Percentiles rank a stretch among this genome's conserved stretches.
These are phyloP conservation scores for Drosophila affinis DNA, from an alignment of 2,888 invertebrate genomes.

Conservation along the genomic window DNA sequence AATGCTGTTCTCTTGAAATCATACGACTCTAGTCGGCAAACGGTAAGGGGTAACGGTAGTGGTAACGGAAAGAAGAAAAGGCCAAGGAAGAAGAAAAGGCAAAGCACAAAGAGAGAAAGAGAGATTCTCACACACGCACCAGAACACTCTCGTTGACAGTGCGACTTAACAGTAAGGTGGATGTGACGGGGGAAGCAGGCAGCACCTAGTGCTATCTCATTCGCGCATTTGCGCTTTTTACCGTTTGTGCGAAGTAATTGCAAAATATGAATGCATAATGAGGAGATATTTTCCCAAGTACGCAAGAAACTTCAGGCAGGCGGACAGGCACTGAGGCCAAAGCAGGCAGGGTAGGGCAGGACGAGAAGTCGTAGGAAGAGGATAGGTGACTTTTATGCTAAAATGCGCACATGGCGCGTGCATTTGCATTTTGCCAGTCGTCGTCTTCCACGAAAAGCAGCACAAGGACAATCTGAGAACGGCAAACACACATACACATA, in stretches of 20 bases:
- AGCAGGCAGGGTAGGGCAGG: slow-evolving; percentile 9
- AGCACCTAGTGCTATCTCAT: slow-evolving; percentile 40
- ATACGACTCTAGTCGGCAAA: background rate
- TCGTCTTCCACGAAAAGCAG: slow-evolving; percentile 33
- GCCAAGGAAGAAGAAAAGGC: slow-evolving; percentile 14
- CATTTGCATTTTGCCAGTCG: slow-evolving; percentile 66
- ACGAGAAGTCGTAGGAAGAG: background rate
- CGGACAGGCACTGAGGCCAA: background rate
- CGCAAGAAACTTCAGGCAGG: slow-evolving; percentile 67
- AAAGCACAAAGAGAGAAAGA: slow-evolving; percentile 31
- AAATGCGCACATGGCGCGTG: slow-evolving; percentile 72
- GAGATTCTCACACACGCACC: slow-evolving; percentile 31
- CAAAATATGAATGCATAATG: slow-evolving; percentile 82
- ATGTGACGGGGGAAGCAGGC: slow-evolving; percentile 59
- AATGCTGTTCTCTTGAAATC: too few species aligned
- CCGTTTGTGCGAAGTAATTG: slow-evolving; percentile 61
- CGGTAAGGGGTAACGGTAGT: slow-evolving; percentile 37
- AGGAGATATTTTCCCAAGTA: slow-evolving; percentile 79
- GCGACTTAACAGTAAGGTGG: slow-evolving; percentile 65
- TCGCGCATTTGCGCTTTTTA: slow-evolving; percentile 48
- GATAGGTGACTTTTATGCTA: slow-evolving; percentile 72
- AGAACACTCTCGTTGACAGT: slow-evolving; percentile 40
- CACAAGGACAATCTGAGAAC: slow-evolving; percentile 56
- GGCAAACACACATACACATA: slow-evolving; percentile 18
- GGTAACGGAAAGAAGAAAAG: slow-evolving; percentile 48